A percentile compares a stretch with the other conserved stretches of the same genome.
Evolutionary conservation across 2,888 invertebrate species (phyloP).

Genomic region (Apamea anceps): DNA sequence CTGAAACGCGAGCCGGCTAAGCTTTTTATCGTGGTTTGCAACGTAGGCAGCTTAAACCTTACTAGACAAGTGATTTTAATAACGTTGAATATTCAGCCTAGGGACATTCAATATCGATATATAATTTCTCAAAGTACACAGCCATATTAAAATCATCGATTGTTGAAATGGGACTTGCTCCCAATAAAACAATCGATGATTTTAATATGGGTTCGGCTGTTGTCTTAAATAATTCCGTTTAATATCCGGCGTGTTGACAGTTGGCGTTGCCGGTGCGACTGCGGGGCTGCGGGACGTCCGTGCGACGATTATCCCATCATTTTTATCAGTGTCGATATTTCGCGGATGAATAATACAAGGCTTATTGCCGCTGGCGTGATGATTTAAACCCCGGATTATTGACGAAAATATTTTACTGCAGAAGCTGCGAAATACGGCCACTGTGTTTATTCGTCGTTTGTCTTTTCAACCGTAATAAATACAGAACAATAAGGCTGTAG

Average conservation of each 20-base stretch:
- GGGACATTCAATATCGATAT: not conserved
- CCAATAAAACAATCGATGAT: not conserved
- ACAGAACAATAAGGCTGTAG: not conserved
- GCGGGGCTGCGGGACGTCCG: not conserved
- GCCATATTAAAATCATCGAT: too few species aligned
- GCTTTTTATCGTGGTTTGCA: constrained; percentile 8
- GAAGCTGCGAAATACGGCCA: not conserved
- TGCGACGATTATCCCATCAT: constrained; percentile 42
- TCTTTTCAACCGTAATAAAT: not conserved
- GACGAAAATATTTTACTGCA: constrained; percentile 21
- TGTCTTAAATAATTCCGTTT: constrained; percentile 57
- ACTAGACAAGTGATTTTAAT: constrained; percentile 3
- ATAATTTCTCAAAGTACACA: not conserved
- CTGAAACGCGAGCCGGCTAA: not conserved
- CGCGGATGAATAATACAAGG: constrained; percentile 41
- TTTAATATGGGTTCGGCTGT: constrained; percentile 7
- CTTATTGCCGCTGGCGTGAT: constrained; percentile 38
- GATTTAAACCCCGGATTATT: constrained; percentile 53
- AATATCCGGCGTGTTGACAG: constrained; percentile 35
- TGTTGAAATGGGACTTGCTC: not conserved
- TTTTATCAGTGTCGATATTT: constrained; percentile 43
- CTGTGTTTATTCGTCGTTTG: not conserved
- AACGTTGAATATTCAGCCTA: not conserved
- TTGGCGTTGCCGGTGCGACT: constrained; percentile 14
- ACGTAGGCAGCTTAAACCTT: not conserved